Conservation (phyloP, 1,140 invertebrate genomes). For the Drosophila oshimai region DNA sequence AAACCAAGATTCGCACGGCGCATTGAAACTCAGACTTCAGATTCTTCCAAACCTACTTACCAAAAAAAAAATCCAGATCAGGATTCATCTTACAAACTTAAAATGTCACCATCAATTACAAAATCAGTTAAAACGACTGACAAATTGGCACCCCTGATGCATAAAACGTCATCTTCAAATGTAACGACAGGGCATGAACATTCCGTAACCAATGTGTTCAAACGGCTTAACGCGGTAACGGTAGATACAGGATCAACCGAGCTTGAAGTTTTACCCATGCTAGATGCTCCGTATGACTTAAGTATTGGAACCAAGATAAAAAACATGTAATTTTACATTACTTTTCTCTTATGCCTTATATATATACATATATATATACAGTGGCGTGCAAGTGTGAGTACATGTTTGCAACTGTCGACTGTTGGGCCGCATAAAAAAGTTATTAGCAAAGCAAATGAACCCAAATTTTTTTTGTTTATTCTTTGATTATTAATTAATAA, state of each 20-base stretch:
- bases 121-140: neutral
- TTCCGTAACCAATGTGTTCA: constrained; percentile 58
- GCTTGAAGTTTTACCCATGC: constrained; percentile 16
- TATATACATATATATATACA: too few relatives aligned
- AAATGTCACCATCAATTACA: neutral
- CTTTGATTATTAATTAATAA: too few relatives aligned
- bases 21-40: constrained; percentile 31
- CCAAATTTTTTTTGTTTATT: too few relatives aligned
- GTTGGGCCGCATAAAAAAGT: too few relatives aligned
- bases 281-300: constrained; percentile 70
- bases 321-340: constrained; percentile 55
- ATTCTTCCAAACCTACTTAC: neutral
- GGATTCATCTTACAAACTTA: constrained; percentile 1
- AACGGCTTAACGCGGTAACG: constrained; percentile 50
- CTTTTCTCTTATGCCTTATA: too few relatives aligned
- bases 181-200: constrained; percentile 47
- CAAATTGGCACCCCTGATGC: neutral
- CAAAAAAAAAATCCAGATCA: neutral
- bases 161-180: constrained; percentile 5
- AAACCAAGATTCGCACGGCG: constrained; percentile 48
- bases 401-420: too few relatives aligned
- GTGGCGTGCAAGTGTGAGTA: too few relatives aligned
- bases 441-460: too few relatives aligned
- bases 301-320: constrained; percentile 67
- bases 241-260: constrained; percentile 25